Base-by-base conservation (phyloP, 2,888 invertebrate genomes). In the Xanthia icteritia region DNA sequence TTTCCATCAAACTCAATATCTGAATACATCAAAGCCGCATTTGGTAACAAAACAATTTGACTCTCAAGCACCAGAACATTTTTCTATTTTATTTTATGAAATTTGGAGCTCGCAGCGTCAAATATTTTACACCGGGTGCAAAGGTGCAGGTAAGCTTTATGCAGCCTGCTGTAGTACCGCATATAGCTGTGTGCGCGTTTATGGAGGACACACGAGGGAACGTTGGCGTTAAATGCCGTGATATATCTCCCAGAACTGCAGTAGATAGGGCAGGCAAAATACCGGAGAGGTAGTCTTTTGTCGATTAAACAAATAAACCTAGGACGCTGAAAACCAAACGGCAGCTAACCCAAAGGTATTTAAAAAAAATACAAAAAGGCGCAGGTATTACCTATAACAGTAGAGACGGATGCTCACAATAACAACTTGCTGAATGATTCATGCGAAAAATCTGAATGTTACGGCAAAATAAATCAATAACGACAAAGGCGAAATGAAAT, bases 221-320 rank as follows among this genome's bases (percentile, higher is more conserved):
- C 84, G 84, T 81, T 83, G 83, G 86, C 88, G 86, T 88, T 90
- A 91, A 90, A 89, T 88, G 86, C 86, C 75, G 89, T 90, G 91
- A 91, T 91, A 91, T 91, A 92, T 91, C 88, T 81, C 84, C 70
- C 77, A 77, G 76, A 86, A 87, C 91, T 91, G 91, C 90, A 90
- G 86, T 85, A 83, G 89, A 91, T 89, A 87, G 89, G 82, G 74
- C 81, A 81, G 84, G 80, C 77, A 69, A 87, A 90, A 83, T 78
- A 72, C 71, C 27, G 68, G 67, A 77, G 69, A 72, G 31, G 45
- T 61, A 60, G 76, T 63, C 68, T 77, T 81, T 81, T 76, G 73
- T 78, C 76, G 77, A 84, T 77, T 83, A 61, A 84, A 77, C 74
- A 76, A 76, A 76, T 76, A 83, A 65, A 68, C 39, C 11, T 48